Evolutionary conservation across 2,888 invertebrate genomes (phyloP).

Genomic region (Blastobasis adustella): DNA sequence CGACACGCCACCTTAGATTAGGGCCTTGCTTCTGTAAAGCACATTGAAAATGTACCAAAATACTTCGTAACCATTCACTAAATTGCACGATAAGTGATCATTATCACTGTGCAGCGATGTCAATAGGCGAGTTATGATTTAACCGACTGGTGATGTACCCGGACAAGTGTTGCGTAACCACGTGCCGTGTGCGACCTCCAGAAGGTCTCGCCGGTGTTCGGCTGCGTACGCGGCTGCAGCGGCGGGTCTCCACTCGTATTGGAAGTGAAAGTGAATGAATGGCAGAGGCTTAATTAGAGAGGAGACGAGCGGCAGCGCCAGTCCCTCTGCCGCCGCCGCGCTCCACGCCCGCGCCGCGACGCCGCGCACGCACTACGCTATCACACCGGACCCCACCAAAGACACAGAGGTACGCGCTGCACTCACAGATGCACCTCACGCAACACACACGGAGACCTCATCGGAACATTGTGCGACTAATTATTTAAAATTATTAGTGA

Average conservation of each 20-base stretch:
- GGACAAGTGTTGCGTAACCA: constrained; percentile 32
- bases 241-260: constrained; percentile 62
- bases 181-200: constrained; percentile 25
- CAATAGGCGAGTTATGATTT: too few relatives aligned
- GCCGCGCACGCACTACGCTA: constrained; percentile 19
- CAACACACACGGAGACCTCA: not conserved
- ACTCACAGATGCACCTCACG: constrained; percentile 13
- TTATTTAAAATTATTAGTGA: too few relatives aligned
- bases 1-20: too few relatives aligned
- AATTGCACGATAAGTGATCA: not conserved
- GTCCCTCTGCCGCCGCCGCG: constrained; percentile 63
- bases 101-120: not conserved
- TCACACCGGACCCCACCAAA: constrained; percentile 4
- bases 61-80: too few relatives aligned
- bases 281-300: constrained; percentile 73
- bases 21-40: too few relatives aligned
- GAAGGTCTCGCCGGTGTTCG: constrained; percentile 36
- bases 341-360: constrained; percentile 42
- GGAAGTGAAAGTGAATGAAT: constrained; percentile 75
- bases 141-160: too few relatives aligned
- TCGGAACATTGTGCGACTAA: too few relatives aligned
- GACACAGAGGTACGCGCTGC: constrained; percentile 50
- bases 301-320: constrained; percentile 62
- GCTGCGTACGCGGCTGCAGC: constrained; percentile 53
- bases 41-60: too few relatives aligned